Evolutionary conservation across 2,797 vertebrate species (phyloP).

Genomic region (Rachycentron canadum): DNA sequence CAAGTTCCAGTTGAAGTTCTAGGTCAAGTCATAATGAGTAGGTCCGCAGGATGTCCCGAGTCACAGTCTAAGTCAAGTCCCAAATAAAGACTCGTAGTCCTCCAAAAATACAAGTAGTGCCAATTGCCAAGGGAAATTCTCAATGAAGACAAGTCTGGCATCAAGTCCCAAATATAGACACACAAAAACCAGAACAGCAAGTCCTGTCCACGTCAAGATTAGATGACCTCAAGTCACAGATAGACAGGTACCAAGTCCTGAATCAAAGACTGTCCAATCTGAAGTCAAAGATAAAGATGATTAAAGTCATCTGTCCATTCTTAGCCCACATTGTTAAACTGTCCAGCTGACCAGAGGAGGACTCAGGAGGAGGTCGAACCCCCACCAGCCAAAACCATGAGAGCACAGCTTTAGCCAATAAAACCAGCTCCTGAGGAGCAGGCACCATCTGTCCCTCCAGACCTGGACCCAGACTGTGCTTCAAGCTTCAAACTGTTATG

Average conservation of each 20-base stretch:
- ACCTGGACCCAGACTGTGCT: slow-evolving; percentile 16
- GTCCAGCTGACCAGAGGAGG: neutral
- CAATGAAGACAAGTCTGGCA: too few species aligned
- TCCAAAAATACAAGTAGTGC: too few species aligned
- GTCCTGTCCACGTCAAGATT: neutral
- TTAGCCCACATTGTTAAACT: neutral
- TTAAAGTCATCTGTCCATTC: neutral
- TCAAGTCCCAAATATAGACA: too few species aligned
- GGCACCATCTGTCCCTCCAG: slow-evolving; percentile 13
- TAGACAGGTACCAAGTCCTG: neutral
- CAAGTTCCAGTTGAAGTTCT: neutral
- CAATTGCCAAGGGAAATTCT: too few species aligned
- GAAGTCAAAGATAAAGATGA: neutral
- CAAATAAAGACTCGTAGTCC: too few species aligned
- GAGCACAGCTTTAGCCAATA: slow-evolving; percentile 25
- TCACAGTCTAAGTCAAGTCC: neutral
- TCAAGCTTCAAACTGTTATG: neutral
- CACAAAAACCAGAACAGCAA: too few species aligned
- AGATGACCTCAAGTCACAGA: neutral
- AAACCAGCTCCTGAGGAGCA: slow-evolving; percentile 1
- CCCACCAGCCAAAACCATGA: slow-evolving; percentile 31
- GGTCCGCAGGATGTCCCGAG: neutral
- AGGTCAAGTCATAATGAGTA: too few species aligned
- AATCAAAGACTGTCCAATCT: neutral
- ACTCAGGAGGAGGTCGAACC: neutral